A percentile compares a stretch with the other conserved stretches of the same genome.
Conservation (phyloP, 2,888 invertebrate genomes). For the Mesorhabditis sp. region DNA sequence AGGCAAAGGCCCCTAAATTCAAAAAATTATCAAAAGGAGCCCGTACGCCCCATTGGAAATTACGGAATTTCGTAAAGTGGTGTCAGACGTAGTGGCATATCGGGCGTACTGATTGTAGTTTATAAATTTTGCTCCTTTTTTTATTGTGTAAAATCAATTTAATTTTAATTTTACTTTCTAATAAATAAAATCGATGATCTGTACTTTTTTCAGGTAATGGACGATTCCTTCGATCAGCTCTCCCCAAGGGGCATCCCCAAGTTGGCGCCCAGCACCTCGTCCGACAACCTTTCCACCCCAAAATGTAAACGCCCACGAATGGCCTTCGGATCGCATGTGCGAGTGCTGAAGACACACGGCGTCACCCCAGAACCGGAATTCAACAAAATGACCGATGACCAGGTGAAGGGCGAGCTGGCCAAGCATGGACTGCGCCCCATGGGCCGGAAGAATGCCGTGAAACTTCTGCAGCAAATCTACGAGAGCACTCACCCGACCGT, state of each 20-base stretch:
- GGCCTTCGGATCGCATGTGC: neutral
- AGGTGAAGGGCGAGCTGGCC: slow-evolving; percentile 1
- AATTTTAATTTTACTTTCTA: neutral
- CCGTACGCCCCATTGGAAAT: too few relatives aligned
- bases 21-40: too few relatives aligned
- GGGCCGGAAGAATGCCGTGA: neutral
- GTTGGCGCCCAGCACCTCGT: too few relatives aligned
- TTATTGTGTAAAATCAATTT: too few relatives aligned
- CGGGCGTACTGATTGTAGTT: too few relatives aligned
- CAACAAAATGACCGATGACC: neutral
- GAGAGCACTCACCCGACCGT: neutral
- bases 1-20: too few relatives aligned
- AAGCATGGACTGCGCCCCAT: neutral
- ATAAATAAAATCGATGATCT: neutral
- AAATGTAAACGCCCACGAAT: neutral
- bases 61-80: too few relatives aligned
- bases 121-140: too few relatives aligned
- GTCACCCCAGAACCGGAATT: neutral
- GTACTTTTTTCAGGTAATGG: neutral
- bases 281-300: neutral
- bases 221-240: neutral
- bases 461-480: neutral
- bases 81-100: too few relatives aligned
- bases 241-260: too few relatives aligned
- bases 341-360: neutral